Percentiles rank a stretch among this genome's conserved stretches.
These are phyloP conservation scores for Portevinia maculata DNA, from an alignment of 2,888 invertebrate genomes.

Conservation along the genomic window DNA sequence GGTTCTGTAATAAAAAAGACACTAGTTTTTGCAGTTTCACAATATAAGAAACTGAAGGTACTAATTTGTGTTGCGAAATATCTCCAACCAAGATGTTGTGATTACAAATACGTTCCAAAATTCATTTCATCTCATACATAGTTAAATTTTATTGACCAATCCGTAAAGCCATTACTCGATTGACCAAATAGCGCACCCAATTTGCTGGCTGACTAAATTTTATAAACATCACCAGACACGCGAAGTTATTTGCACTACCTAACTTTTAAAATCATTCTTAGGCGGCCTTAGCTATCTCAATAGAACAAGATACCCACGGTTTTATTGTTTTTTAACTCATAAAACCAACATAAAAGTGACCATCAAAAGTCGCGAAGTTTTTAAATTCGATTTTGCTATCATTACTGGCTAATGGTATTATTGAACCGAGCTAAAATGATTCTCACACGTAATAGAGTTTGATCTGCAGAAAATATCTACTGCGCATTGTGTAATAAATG, in stretches of 20 bases:
- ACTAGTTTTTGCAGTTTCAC: too few relatives aligned
- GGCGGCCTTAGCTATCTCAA: neutral
- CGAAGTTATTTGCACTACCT: neutral
- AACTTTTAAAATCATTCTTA: neutral
- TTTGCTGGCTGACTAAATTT: neutral
- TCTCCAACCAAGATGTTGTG: too few relatives aligned
- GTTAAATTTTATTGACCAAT: too few relatives aligned
- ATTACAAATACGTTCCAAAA: too few relatives aligned
- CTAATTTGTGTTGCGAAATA: too few relatives aligned
- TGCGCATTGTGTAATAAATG: too few relatives aligned
- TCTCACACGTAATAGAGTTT: neutral
- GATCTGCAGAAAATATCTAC: neutral
- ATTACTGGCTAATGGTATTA: neutral
- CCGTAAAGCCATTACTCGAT: too few relatives aligned
- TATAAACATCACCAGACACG: neutral
- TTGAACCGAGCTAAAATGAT: slow-evolving; percentile 13
- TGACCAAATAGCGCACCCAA: too few relatives aligned
- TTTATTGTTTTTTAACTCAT: neutral
- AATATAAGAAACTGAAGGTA: too few relatives aligned
- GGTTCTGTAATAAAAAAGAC: too few relatives aligned
- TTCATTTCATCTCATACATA: too few relatives aligned
- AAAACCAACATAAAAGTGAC: neutral
- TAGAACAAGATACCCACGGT: neutral
- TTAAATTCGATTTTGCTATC: neutral
- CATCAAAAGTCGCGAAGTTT: neutral